Conservation (phyloP, 2,888 invertebrate species). For the Pheosia tremula region DNA sequence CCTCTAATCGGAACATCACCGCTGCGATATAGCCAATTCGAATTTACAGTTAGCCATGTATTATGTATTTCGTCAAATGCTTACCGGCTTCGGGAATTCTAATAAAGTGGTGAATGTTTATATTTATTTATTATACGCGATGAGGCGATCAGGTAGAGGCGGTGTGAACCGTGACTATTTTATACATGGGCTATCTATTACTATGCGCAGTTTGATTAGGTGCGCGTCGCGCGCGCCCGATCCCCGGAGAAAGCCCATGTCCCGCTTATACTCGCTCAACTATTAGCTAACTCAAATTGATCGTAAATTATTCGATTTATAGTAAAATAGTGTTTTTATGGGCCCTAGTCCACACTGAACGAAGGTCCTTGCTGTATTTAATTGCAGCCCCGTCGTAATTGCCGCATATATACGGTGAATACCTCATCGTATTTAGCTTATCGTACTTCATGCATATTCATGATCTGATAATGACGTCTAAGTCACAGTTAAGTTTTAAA, state of each 20-base stretch:
- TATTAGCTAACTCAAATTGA: conserved; percentile 64
- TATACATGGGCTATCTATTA: conserved; percentile 73
- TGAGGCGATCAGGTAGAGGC: conserved; percentile 58
- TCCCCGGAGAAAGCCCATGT: conserved; percentile 74
- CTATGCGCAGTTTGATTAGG: conserved; percentile 73
- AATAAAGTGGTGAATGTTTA: conserved; percentile 75
- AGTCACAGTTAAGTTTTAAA: conserved; percentile 51
- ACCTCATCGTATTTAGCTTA: conserved; percentile 63
- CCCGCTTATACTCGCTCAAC: conserved; percentile 63
- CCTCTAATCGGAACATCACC: conserved; percentile 41
- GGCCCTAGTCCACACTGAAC: conserved; percentile 52
- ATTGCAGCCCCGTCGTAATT: conserved; percentile 59
- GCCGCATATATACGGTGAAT: conserved; percentile 54
- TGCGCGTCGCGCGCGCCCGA: conserved; percentile 49
- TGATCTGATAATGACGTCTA: conserved; percentile 57
- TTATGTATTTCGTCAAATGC: conserved; percentile 68
- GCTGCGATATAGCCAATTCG: conserved; percentile 48
- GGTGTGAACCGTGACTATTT: conserved; percentile 77
- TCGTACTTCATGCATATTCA: conserved; percentile 60
- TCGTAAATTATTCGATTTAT: conserved; percentile 66
- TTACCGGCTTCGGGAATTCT: conserved; percentile 60
- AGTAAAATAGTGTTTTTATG: conserved; percentile 64
- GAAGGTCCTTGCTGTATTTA: conserved; percentile 58
- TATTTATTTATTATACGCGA: conserved; percentile 67
- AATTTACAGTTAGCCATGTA: conserved; percentile 66